Base-by-base conservation (phyloP, 1,140 invertebrate species). In the Lethocerus indicus region DNA sequence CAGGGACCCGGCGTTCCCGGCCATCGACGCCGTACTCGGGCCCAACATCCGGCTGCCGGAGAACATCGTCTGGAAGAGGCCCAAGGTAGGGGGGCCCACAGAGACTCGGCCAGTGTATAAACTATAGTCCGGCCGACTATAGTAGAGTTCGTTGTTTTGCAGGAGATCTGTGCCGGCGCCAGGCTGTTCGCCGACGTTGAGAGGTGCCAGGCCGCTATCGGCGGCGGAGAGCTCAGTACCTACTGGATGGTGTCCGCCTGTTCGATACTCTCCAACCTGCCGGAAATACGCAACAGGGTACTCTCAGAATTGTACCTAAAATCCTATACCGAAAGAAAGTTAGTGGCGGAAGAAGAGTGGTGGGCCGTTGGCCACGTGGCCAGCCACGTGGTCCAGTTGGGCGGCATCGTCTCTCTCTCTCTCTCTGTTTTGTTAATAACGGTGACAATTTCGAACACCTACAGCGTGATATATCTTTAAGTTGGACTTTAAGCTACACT, bases 231-330 rank as follows among this genome's bases (percentile, higher is more conserved):
- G 41, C 41, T 59, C 3, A 61, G 58, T 39, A 56, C 55, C 47
- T 49, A 52, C 26, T 59, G 58, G 57, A 49, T 60, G 29, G 57
- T 60, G 1, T 57, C 58, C 29, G 58, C 59, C 2, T 52, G 50
- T 39, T 51, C 57, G 2, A 47, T 61, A 12, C 32, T 61, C 14
- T 47, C 57, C 24, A 55, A 54, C 45, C 41, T 58, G 12, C 52
- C 44, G 21, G 59, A 61, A 52, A 28, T 61, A 12, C 53, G 48
- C 44, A 55, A 59, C 48, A 59, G 55, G 51, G 59, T 61, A 50
- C 7, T 32, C 7, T 32, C 7, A 32, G 29, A 9, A n/a, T 9
- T 39, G 7, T 39, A 21, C 2, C 1, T 20, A 5, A 9, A 1
- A 39, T 39, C 4, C 1, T 9, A 1, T 3, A 6, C 4, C 1